These are phyloP conservation scores for Holothuria leucospilota DNA, from an alignment of 53 echinoderm and acorn worm species.

Conservation along the genomic window DNA sequence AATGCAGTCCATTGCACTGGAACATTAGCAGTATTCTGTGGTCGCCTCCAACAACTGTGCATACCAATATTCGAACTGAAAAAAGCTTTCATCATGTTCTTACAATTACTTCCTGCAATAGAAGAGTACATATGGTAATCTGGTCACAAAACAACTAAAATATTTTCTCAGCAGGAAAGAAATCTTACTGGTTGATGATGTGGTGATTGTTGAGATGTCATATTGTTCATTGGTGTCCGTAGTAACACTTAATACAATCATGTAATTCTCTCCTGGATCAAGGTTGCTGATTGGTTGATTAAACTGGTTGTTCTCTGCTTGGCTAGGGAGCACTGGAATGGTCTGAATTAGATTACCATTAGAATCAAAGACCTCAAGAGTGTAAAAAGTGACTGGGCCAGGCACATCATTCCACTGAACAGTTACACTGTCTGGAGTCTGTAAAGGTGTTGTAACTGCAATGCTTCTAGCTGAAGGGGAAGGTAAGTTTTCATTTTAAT, in stretches of 20 bases:
- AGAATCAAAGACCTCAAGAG: slow-evolving; percentile 28
- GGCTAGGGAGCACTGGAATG: slow-evolving; percentile 38
- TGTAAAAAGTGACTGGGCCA: slow-evolving; percentile 26
- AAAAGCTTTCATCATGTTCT: too few relatives aligned
- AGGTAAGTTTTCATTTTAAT: too few relatives aligned
- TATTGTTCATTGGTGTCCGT: slow-evolving; percentile 20
- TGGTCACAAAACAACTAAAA: not conserved
- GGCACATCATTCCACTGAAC: slow-evolving; percentile 48
- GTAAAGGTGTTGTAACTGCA: not conserved
- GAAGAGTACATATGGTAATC: too few relatives aligned
- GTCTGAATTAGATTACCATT: slow-evolving; percentile 47
- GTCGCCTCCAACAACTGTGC: too few relatives aligned
- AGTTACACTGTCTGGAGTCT: slow-evolving; percentile 34
- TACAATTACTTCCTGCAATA: too few relatives aligned
- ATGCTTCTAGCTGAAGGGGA: slow-evolving; percentile 39
- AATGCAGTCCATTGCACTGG: too few relatives aligned
- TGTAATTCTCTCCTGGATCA: slow-evolving; percentile 45
- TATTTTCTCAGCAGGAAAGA: too few relatives aligned
- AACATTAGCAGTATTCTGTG: too few relatives aligned
- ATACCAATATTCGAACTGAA: too few relatives aligned
- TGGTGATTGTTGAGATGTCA: slow-evolving; percentile 30
- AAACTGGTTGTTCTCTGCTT: slow-evolving; percentile 45
- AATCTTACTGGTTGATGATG: slow-evolving; percentile 21
- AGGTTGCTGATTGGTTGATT: slow-evolving; percentile 48
- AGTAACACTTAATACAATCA: slow-evolving; percentile 31